Conservation (phyloP, 2,888 invertebrate species). For the Synanthedon vespiformis region DNA sequence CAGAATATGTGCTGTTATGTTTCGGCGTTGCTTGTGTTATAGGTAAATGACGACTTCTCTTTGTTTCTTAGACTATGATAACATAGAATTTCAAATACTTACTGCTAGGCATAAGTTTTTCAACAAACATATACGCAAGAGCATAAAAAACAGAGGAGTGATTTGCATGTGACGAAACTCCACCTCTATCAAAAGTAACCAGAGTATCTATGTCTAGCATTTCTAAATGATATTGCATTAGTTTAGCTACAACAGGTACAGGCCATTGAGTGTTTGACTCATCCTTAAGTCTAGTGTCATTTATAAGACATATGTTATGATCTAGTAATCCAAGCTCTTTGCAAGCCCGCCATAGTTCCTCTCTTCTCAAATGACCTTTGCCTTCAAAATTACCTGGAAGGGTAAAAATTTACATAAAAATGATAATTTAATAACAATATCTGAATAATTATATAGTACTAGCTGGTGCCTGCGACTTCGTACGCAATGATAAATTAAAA, state of each 20-base stretch:
- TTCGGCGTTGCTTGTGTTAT: no score
- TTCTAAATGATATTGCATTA: constrained; percentile 72
- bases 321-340: constrained; percentile 81
- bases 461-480: no score
- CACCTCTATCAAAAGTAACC: constrained; percentile 94
- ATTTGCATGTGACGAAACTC: constrained; percentile 93
- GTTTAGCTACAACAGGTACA: constrained; percentile 55
- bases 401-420: constrained; percentile 2
- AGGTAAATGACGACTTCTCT: no score
- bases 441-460: no score
- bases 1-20: no score
- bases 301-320: constrained; percentile 79
- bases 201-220: constrained; percentile 83
- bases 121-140: constrained; percentile 81
- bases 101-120: constrained; percentile 80
- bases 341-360: constrained; percentile 88
- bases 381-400: constrained; percentile 75
- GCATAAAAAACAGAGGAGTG: constrained; percentile 89
- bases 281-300: constrained; percentile 81
- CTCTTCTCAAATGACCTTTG: constrained; percentile 73
- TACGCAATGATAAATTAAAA: no score
- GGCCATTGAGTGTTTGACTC: constrained; percentile 82
- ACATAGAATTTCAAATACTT: constrained; percentile 31
- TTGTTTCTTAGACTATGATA: no score
- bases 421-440: no score